A percentile compares a stretch with the other conserved stretches of the same genome.
These are phyloP conservation scores for Apaloderma vittatum DNA, from an alignment of 2,113 vertebrate species.

Conservation along the genomic window DNA sequence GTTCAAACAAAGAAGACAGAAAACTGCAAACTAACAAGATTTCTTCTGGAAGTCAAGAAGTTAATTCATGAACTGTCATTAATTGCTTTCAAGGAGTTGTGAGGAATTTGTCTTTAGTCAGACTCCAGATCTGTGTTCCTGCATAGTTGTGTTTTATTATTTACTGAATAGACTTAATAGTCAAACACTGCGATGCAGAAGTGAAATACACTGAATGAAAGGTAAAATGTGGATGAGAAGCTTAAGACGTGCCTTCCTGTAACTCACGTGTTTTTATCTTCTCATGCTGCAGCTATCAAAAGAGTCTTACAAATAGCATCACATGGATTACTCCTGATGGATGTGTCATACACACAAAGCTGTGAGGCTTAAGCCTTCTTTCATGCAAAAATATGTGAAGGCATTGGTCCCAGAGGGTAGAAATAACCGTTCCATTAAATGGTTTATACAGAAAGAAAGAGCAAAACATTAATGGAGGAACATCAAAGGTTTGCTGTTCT, in stretches of 20 bases:
- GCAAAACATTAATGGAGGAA: background rate
- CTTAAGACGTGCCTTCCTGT: background rate
- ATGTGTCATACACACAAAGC: constrained; percentile 42
- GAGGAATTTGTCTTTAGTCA: background rate
- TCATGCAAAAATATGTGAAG: constrained; percentile 14
- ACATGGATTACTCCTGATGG: constrained; percentile 47
- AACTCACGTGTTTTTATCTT: background rate
- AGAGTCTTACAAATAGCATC: constrained; percentile 56
- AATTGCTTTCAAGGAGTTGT: background rate
- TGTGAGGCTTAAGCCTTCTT: constrained; percentile 21
- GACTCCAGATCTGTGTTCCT: background rate
- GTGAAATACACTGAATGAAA: background rate
- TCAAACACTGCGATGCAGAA: background rate
- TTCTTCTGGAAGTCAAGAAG: background rate
- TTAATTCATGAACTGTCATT: background rate
- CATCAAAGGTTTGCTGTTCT: background rate
- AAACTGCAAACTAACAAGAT: background rate
- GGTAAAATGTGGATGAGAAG: background rate
- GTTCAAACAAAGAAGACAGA: background rate
- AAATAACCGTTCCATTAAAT: constrained; percentile 1
- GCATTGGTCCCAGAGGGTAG: background rate
- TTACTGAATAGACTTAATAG: background rate
- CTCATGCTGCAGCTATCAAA: constrained; percentile 4
- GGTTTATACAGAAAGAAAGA: constrained; percentile 18
- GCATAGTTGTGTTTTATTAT: background rate